These are phyloP conservation scores for Polyergus mexicanus DNA, from an alignment of 1,140 invertebrate species.

Conservation along the genomic window DNA sequence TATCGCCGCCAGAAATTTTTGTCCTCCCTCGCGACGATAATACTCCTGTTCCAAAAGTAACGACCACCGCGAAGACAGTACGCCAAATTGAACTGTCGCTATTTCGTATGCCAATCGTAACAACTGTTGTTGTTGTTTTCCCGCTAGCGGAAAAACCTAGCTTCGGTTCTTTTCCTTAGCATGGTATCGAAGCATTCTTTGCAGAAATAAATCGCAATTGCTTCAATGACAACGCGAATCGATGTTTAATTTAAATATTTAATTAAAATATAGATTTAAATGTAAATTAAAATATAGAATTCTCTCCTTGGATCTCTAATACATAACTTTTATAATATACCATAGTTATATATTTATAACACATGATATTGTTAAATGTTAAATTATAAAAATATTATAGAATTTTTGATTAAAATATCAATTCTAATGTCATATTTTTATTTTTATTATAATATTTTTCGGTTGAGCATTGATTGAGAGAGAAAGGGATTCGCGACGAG, in stretches of 20 bases:
- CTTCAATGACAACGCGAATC: slow-evolving; percentile 26
- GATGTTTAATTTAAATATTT: slow-evolving; percentile 45
- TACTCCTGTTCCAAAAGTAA: slow-evolving; percentile 39
- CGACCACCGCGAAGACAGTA: slow-evolving; percentile 38
- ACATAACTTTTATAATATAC: neutral
- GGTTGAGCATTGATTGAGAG: neutral
- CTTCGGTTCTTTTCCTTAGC: slow-evolving; percentile 3
- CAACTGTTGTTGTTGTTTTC: slow-evolving; percentile 37
- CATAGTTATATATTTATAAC: neutral
- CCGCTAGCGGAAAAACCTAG: neutral
- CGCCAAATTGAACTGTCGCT: slow-evolving; percentile 55
- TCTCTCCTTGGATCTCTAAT: neutral
- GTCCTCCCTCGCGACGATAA: slow-evolving; percentile 49
- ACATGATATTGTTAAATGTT: no score
- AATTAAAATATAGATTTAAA: slow-evolving; percentile 23
- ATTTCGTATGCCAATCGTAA: slow-evolving; percentile 51
- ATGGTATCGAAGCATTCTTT: neutral
- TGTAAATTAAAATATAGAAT: neutral
- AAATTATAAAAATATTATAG: neutral
- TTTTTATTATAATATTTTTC: neutral
- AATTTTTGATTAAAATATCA: neutral
- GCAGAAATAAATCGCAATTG: slow-evolving; percentile 4
- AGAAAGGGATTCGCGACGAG: neutral
- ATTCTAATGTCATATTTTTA: neutral
- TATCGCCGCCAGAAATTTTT: slow-evolving; percentile 43